Percentiles rank a stretch among this genome's conserved stretches.
Evolutionary conservation across 2,888 invertebrate species (phyloP).

Genomic region (Acronicta aceris): DNA sequence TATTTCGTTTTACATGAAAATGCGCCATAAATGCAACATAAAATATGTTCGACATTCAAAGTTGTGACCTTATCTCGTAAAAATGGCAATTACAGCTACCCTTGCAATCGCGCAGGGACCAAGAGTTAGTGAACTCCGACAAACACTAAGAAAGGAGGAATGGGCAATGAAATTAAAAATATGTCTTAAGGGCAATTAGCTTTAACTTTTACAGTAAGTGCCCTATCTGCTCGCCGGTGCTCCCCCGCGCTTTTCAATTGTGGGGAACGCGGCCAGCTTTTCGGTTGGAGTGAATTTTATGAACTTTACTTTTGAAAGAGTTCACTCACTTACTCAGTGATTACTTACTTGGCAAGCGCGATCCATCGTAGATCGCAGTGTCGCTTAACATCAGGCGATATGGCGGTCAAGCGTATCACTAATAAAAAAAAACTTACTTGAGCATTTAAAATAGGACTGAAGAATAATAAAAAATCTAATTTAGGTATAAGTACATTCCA

Average conservation of each 20-base stretch:
- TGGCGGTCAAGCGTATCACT: too few species aligned
- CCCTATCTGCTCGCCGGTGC: conserved; percentile 80
- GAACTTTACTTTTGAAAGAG: conserved; percentile 83
- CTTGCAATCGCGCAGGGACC: conserved; percentile 75
- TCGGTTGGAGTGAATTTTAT: conserved; percentile 85
- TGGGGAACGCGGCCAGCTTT: conserved; percentile 82
- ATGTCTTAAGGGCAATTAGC: conserved; percentile 90
- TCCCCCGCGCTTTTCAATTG: conserved; percentile 87
- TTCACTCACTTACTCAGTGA: conserved; percentile 71
- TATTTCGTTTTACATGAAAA: conserved; percentile 43
- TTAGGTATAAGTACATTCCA: conserved; percentile 1
- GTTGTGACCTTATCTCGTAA: conserved; percentile 87
- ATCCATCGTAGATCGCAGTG: too few species aligned
- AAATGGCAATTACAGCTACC: conserved; percentile 87
- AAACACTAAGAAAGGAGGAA: conserved; percentile 86
- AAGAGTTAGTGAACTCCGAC: conserved; percentile 82
- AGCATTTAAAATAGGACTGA: conserved; percentile 22
- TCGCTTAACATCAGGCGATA: too few species aligned
- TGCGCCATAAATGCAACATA: conserved; percentile 70
- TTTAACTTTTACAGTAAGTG: conserved; percentile 89
- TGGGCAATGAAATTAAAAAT: conserved; percentile 90
- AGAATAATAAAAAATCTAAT: background rate
- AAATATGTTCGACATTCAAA: conserved; percentile 87
- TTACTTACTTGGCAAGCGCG: conserved; percentile 5
- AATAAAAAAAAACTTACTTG: conserved; percentile 44